Conservation (phyloP, 1,140 invertebrate genomes). For the Polyergus mexicanus region DNA sequence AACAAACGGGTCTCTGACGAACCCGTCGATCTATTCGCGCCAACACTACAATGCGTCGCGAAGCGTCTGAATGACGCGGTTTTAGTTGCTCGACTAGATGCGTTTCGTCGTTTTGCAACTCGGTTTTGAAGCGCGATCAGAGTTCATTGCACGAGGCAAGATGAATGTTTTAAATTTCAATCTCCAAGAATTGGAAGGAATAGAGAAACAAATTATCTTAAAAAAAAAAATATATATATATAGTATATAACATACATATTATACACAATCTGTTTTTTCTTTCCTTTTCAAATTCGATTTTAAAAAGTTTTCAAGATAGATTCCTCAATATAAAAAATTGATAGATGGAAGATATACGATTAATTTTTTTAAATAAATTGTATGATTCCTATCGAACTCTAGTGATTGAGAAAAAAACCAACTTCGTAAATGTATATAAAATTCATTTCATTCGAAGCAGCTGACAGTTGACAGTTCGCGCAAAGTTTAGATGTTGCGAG, state of each 20-base stretch:
- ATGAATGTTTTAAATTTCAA: background rate
- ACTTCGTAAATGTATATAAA: background rate
- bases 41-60: slow-evolving; percentile 23
- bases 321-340: background rate
- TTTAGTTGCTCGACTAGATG: background rate
- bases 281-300: no score
- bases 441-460: background rate
- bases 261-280: background rate
- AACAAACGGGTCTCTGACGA: slow-evolving; percentile 54
- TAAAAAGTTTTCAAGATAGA: background rate
- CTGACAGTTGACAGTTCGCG: background rate
- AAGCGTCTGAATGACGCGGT: slow-evolving; percentile 17
- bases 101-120: background rate
- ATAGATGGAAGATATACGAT: background rate
- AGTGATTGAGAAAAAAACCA: background rate
- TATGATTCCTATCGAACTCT: background rate
- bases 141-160: slow-evolving; percentile 9
- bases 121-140: background rate
- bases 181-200: background rate
- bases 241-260: no score
- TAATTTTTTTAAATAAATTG: slow-evolving; percentile 6
- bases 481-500: background rate
- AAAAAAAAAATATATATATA: background rate
- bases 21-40: background rate
- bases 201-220: background rate